phyloP scores from a whole-genome alignment of 2,888 invertebrate species.

The Chrysolina americana region DNA sequence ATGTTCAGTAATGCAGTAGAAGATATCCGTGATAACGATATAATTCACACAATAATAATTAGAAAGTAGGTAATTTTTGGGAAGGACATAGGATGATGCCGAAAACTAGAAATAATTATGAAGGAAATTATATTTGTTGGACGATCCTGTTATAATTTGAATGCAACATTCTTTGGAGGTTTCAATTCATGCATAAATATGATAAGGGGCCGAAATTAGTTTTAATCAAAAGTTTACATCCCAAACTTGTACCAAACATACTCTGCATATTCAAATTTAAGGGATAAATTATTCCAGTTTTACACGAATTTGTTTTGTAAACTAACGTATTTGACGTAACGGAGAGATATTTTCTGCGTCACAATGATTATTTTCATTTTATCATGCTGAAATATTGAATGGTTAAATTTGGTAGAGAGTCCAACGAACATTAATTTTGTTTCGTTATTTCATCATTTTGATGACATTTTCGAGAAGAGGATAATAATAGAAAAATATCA shows the following conservation, averaged over 20 bases:
- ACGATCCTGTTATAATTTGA: background rate
- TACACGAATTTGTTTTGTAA: background rate
- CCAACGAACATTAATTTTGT: background rate
- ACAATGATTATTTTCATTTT: background rate
- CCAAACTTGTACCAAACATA: slow-evolving; percentile 6
- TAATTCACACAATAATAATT: too few species aligned
- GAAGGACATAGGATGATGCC: too few species aligned
- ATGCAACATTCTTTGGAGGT: slow-evolving; percentile 3
- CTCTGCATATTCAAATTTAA: slow-evolving; percentile 11
- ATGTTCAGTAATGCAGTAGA: too few species aligned
- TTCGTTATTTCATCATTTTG: background rate
- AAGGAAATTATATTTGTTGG: background rate
- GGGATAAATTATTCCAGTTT: background rate
- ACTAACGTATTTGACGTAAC: background rate
- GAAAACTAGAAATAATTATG: too few species aligned
- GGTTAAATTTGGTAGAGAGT: background rate
- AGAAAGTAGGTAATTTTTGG: too few species aligned
- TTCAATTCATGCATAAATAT: background rate
- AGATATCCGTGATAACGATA: too few species aligned
- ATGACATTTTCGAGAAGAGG: background rate
- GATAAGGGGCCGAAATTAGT: background rate
- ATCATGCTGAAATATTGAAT: background rate
- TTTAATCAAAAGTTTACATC: slow-evolving; percentile 1
- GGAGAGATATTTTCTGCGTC: background rate
- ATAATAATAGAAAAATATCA: background rate